These are phyloP conservation scores for Chymomyza fuscimana DNA, from an alignment of 2,888 invertebrate species.

Conservation along the genomic window DNA sequence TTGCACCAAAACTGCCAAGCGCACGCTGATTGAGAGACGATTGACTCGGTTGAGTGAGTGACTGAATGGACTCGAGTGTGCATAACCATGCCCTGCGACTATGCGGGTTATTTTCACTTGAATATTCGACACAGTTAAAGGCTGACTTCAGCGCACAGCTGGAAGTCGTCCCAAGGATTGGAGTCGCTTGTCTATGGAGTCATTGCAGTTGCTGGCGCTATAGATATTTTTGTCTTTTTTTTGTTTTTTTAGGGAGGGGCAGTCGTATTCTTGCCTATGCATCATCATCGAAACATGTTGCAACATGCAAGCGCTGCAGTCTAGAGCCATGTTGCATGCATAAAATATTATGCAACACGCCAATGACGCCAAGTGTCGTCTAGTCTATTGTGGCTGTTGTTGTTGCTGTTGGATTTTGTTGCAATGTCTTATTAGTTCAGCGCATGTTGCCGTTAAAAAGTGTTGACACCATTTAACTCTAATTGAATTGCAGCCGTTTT, in stretches of 20 bases:
- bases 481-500: slow-evolving; percentile 61
- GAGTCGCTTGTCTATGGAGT: slow-evolving; percentile 22
- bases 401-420: slow-evolving; percentile 7
- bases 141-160: slow-evolving; percentile 52
- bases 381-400: not conserved
- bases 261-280: slow-evolving; percentile 67
- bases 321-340: slow-evolving; percentile 57
- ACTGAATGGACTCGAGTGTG: slow-evolving; percentile 37
- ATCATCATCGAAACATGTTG: slow-evolving; percentile 72
- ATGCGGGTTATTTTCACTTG: slow-evolving; percentile 66
- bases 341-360: slow-evolving; percentile 68
- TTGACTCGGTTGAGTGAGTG: slow-evolving; percentile 5
- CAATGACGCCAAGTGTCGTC: slow-evolving; percentile 57
- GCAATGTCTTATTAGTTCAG: slow-evolving; percentile 51
- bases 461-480: slow-evolving; percentile 72
- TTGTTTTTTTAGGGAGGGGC: slow-evolving; percentile 55
- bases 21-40: not conserved
- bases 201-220: slow-evolving; percentile 15
- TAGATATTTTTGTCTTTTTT: slow-evolving; percentile 24
- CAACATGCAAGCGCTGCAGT: slow-evolving; percentile 53
- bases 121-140: slow-evolving; percentile 69
- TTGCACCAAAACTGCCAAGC: slow-evolving; percentile 17
- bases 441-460: slow-evolving; percentile 28
- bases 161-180: slow-evolving; percentile 58
- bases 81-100: slow-evolving; percentile 16